Percentiles rank a stretch among this genome's conserved stretches.
Conservation (phyloP, 2,113 vertebrate genomes). For the Porphyrio hochstetteri region DNA sequence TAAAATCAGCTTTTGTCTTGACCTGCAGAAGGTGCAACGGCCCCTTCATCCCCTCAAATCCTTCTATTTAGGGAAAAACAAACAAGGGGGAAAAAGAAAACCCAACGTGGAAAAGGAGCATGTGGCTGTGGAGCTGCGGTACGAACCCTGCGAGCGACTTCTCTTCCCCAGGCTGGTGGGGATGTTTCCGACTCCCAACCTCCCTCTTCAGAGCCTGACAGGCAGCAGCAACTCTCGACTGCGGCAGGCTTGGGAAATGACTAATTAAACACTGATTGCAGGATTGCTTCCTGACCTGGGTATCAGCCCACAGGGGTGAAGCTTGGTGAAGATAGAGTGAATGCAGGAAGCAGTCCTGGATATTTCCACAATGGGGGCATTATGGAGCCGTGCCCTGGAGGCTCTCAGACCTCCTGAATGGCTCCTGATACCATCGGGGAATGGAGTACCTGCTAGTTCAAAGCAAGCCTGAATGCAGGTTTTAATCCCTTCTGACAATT, state of each 20-base stretch:
- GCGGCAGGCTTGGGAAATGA: slow-evolving; percentile 57
- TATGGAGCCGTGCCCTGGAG: slow-evolving; percentile 63
- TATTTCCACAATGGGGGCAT: slow-evolving; percentile 60
- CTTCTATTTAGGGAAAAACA: background rate
- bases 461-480: slow-evolving; percentile 63
- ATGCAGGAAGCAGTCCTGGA: slow-evolving; percentile 40
- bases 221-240: background rate
- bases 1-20: slow-evolving; percentile 37
- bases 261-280: slow-evolving; percentile 65
- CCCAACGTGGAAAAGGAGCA: background rate
- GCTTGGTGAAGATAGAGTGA: slow-evolving; percentile 44
- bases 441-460: slow-evolving; percentile 69
- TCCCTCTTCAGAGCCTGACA: background rate
- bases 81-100: background rate
- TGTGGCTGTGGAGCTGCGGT: fast-evolving
- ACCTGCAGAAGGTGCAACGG: slow-evolving; percentile 5
- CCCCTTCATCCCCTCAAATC: slow-evolving; percentile 1
- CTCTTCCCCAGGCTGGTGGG: background rate
- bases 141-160: background rate
- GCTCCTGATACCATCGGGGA: slow-evolving; percentile 61
- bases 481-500: slow-evolving; percentile 71
- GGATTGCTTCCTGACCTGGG: slow-evolving; percentile 60
- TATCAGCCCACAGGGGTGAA: slow-evolving; percentile 56
- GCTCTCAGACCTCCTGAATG: slow-evolving; percentile 49
- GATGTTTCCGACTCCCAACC: background rate